These are phyloP conservation scores for Prunella fulvescens DNA, from an alignment of 2,113 vertebrate species.

Conservation along the genomic window DNA sequence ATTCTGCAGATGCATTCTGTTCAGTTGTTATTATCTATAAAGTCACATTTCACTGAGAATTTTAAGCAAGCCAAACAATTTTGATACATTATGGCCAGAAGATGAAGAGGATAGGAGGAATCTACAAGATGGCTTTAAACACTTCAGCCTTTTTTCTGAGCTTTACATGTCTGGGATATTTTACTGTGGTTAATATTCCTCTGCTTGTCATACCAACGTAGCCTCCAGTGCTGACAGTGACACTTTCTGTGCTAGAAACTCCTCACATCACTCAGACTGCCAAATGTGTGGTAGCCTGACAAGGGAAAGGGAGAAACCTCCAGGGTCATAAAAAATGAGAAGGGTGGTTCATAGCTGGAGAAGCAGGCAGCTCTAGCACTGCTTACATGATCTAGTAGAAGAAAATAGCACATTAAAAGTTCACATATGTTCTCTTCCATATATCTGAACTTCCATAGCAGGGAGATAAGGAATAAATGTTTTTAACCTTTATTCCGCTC, in stretches of 20 bases:
- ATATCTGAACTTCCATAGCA: neutral
- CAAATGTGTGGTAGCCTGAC: neutral
- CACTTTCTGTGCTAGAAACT: neutral
- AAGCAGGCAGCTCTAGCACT: neutral
- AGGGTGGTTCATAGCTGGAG: neutral
- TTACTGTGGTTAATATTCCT: neutral
- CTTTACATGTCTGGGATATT: neutral
- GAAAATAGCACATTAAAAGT: neutral
- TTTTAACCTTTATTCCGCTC: neutral
- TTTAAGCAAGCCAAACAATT: neutral
- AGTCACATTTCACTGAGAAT: neutral
- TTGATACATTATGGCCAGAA: neutral
- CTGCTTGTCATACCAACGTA: neutral
- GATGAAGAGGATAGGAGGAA: neutral
- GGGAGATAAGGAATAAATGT: neutral
- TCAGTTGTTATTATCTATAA: neutral
- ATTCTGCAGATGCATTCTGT: neutral
- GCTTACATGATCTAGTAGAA: neutral
- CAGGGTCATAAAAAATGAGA: neutral
- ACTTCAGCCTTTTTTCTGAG: neutral
- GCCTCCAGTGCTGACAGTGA: neutral
- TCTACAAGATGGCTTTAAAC: neutral
- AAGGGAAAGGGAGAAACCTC: neutral
- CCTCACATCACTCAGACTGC: neutral
- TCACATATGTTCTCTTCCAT: neutral